Base-by-base conservation (phyloP, 2,113 vertebrate species). In the Dicerorhinus sumatrensis region DNA sequence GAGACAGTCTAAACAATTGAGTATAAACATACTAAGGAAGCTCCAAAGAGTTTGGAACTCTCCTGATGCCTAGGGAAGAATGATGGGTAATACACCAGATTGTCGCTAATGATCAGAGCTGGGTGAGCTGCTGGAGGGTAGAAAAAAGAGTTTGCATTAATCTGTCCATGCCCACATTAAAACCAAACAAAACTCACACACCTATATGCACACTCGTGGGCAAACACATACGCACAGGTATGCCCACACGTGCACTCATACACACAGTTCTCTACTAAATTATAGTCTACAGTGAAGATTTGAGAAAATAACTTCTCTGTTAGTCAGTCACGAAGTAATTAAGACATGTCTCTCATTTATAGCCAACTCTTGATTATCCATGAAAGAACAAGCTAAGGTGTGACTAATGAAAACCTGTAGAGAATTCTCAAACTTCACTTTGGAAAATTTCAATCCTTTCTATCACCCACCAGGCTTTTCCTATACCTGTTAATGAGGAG, bases 371-470 rank as follows among this genome's bases (percentile, higher is more conserved):
- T 23, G 8, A 1, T 86, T 94, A 79, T 48, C 36, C 56, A 8
- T 25, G 33, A 48, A 79, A 63, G 72, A 79, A 42, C 23, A 73
- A 56, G 62, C 3, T 69, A 93, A 63, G 48, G 20, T 56, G 5
- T 9, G 20, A 29, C 69, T 90, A 75, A 72, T 56, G 72, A 87
- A 91, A 97, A 95, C 14, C 5, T 84, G 16, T 2, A 60, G 76
- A 51, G 13, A 75, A 83, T 36, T 81, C 29, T 73, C 16, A n/a
- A 76, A 42, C 20, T 82, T 96, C 56, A 51, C 65, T 84, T 56
- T 77, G 69, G 48, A 79, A 42, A 42, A 51, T 65, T 91, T 67
- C 48, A n/a, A 25, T 70, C 56, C 54, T 83, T 96, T 87, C 58
- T 86, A 46, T 12, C 54, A 76, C 7, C 36, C 4, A 65, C 67